Percentiles rank a stretch among this genome's conserved stretches.
Conservation (phyloP, 2,888 invertebrate species). For the Falcaria lacertinaria region DNA sequence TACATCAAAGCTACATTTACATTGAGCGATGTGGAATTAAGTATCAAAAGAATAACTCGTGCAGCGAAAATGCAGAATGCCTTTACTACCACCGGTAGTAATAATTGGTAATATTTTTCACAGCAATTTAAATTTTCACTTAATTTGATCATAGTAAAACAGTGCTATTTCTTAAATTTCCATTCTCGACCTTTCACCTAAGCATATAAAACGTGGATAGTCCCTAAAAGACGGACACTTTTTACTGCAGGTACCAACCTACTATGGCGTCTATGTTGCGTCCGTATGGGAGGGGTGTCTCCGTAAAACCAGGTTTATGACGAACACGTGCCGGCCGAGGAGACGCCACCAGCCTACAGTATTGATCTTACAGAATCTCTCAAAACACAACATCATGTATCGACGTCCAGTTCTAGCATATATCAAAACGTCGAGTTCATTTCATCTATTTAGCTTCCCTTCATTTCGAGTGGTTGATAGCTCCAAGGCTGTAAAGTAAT, state of each 20-base stretch:
- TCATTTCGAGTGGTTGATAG: not conserved
- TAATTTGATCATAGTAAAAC: constrained; percentile 1
- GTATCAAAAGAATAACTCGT: not conserved
- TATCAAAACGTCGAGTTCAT: not conserved
- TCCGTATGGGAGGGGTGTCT: constrained; percentile 47
- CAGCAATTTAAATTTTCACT: not conserved
- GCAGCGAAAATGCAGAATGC: not conserved
- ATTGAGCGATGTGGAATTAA: not conserved
- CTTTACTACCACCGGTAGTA: not conserved
- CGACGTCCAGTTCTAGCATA: constrained; percentile 1
- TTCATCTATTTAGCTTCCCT: too few species aligned
- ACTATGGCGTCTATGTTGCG: constrained; percentile 33
- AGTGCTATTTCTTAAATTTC: too few species aligned
- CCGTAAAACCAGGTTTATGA: constrained; percentile 71
- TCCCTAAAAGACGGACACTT: constrained; percentile 50
- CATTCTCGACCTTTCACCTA: constrained; percentile 31
- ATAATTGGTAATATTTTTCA: not conserved
- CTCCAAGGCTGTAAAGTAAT: not conserved
- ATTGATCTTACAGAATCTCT: constrained; percentile 41
- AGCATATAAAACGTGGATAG: constrained; percentile 44
- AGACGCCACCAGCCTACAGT: constrained; percentile 38
- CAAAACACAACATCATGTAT: constrained; percentile 10
- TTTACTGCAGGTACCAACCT: constrained; percentile 40
- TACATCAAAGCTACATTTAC: not conserved
- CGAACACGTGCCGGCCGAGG: constrained; percentile 61